Percentiles rank a stretch among this genome's conserved stretches.
phyloP scores from a whole-genome alignment of 2,888 invertebrate genomes.

The Caenorhabditis imperialis region DNA sequence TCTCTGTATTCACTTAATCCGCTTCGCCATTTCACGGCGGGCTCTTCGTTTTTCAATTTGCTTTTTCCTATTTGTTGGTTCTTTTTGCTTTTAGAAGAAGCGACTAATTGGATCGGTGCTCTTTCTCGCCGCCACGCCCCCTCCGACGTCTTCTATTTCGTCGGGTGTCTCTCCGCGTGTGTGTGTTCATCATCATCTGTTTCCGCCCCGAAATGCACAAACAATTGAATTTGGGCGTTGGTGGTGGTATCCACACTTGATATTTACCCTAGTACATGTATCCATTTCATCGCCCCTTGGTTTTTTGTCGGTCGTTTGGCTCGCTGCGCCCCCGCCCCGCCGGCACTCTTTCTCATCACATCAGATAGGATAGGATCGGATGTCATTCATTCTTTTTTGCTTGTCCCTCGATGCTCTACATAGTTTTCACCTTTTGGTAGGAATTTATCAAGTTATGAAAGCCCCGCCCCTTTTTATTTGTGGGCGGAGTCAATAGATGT shows the following conservation, averaged over 20 bases:
- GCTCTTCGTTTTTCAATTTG: slow-evolving; percentile 8
- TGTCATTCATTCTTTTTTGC: slow-evolving; percentile 8
- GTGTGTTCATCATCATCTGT: background rate
- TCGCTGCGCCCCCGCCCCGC: slow-evolving; percentile 19
- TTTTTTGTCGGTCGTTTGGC: slow-evolving; percentile 4
- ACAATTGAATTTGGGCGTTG: slow-evolving; percentile 25
- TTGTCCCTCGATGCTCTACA: too few species aligned
- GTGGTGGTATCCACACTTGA: slow-evolving; percentile 24
- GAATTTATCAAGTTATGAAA: too few species aligned
- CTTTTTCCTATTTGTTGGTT: background rate
- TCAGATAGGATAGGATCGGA: slow-evolving; percentile 31
- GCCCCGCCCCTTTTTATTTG: too few species aligned
- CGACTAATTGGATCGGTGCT: slow-evolving; percentile 34
- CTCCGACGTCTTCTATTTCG: slow-evolving; percentile 12
- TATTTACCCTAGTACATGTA: slow-evolving; percentile 51
- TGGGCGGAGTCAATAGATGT: too few species aligned
- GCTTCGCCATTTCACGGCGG: background rate
- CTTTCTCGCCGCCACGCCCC: slow-evolving; percentile 16
- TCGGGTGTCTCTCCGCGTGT: slow-evolving; percentile 7
- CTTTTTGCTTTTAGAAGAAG: slow-evolving; percentile 1
- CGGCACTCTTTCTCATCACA: slow-evolving; percentile 16
- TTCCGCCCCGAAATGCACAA: background rate
- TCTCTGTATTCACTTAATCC: slow-evolving; percentile 12
- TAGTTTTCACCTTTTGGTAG: too few species aligned
- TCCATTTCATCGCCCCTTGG: slow-evolving; percentile 40